Evolutionary conservation across 2,113 vertebrate genomes (phyloP), one percentile per base, ranked within the genome.

Genomic region (Struthio camelus): DNA sequence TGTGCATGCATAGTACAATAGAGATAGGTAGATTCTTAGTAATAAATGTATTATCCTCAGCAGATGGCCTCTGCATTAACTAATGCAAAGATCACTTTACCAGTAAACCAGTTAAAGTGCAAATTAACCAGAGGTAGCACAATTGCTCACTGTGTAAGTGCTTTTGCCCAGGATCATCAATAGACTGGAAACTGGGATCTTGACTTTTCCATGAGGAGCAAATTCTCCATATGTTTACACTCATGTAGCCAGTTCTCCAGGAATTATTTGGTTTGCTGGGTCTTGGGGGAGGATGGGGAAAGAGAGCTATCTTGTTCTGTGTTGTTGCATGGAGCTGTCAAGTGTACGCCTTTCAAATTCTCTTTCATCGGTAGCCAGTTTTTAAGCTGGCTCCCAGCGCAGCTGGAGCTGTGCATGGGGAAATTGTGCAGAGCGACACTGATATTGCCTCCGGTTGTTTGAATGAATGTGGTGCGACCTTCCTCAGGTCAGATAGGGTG

Each of bases 21-120:
- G 70, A 48, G 89, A 56, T 18, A 71, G 91, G 94, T 23, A 50
- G 78, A 34, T 48, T 54, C 67, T 13, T 1, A 4, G 81, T 42
- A 61, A 77, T 9, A 73, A 92, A 69, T 2, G 13, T 11, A 1
- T 65, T 23, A 4, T 38, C 48, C 93, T 70, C 78, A 42, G 84
- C 97, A 93, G 94, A 61, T 77, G 90, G 91, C 83, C 38, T 65
- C 85, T 76, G 91, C n/a, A 66, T 30, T 72, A 91, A 71, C 67
- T 5, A 53, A 48, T 11, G 81, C 44, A 50, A 42, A 64, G 38
- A 15, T 65, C 16, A 53, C 73, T 54, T 58, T 2, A 30, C 24
- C 53, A 34, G 23, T 1, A 10, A 87, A n/a, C 61, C 11, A 6
- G 53, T 65, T 51, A 28, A 78, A 46, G 81, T 48, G 59, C 92